These are phyloP conservation scores for Machimus rusticus DNA, from an alignment of 2,888 invertebrate genomes.

Conservation along the genomic window DNA sequence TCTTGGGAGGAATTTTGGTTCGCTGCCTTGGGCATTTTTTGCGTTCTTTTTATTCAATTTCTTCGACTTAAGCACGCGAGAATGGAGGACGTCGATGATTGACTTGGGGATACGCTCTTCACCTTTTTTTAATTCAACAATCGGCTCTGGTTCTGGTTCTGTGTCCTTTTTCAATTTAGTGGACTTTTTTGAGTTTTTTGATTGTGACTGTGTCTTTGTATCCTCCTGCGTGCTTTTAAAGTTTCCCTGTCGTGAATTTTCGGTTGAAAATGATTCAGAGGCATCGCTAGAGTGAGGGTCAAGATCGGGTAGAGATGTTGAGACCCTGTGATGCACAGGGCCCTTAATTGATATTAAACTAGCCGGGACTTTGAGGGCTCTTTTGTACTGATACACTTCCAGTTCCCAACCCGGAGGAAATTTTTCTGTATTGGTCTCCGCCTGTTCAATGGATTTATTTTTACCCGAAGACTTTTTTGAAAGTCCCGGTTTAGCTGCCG, in stretches of 20 bases:
- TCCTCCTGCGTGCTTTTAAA: conserved; percentile 65
- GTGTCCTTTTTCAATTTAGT: conserved; percentile 46
- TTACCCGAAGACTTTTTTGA: conserved; percentile 47
- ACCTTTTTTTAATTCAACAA: not conserved
- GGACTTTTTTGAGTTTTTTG: conserved; percentile 58
- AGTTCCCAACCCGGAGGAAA: conserved; percentile 83
- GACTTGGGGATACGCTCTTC: conserved; percentile 53
- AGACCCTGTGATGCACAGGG: conserved; percentile 73
- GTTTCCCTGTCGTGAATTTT: conserved; percentile 60
- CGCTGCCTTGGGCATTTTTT: not conserved
- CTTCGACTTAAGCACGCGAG: conserved; percentile 53
- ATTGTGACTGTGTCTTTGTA: conserved; percentile 45
- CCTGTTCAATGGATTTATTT: conserved; percentile 46
- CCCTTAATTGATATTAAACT: conserved; percentile 81
- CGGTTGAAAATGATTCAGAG: conserved; percentile 48
- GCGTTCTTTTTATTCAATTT: conserved; percentile 36
- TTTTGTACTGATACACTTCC: conserved; percentile 82
- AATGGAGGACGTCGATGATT: conserved; percentile 61
- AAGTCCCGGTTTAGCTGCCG: conserved; percentile 14
- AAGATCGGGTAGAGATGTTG: conserved; percentile 79
- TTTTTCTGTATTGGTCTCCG: conserved; percentile 74
- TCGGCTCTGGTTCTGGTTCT: conserved; percentile 35
- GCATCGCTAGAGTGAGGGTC: conserved; percentile 79
- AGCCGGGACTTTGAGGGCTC: conserved; percentile 81
- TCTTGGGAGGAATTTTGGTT: conserved; percentile 47